Conservation (phyloP, 1,140 invertebrate species). For the Diorhabda elongata region DNA sequence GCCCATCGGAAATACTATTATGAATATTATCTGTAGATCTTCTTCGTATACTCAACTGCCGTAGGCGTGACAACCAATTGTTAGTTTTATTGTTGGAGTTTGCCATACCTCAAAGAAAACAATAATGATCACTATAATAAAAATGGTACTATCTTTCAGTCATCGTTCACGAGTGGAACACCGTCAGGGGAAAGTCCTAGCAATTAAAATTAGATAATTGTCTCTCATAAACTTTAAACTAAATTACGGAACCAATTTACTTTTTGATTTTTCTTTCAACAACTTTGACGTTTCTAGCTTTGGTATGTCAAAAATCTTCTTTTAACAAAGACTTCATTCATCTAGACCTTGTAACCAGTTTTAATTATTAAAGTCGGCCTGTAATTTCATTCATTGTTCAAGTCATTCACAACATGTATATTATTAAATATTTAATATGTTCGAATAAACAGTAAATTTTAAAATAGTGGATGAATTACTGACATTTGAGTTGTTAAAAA, state of each 20-base stretch:
- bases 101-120: neutral
- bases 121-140: neutral
- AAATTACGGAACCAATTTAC: neutral
- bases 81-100: slow-evolving; percentile 25
- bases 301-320: neutral
- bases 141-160: neutral
- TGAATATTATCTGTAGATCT: slow-evolving; percentile 10
- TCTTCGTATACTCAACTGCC: slow-evolving; percentile 19
- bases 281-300: neutral
- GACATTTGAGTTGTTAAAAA: too few species aligned
- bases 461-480: too few species aligned
- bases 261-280: neutral
- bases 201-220: too few species aligned
- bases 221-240: too few species aligned
- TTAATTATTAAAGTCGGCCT: too few species aligned
- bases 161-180: too few species aligned
- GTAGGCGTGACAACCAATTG: slow-evolving; percentile 24
- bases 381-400: too few species aligned
- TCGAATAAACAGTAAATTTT: too few species aligned
- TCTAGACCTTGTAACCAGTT: too few species aligned
- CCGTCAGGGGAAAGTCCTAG: too few species aligned
- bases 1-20: slow-evolving; percentile 11
- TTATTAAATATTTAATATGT: too few species aligned
- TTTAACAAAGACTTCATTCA: neutral
- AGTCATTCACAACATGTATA: too few species aligned